A percentile compares a stretch with the other conserved stretches of the same genome.
Evolutionary conservation across 2,113 vertebrate species (phyloP).

Genomic region (Trichomycterus rosablanca): DNA sequence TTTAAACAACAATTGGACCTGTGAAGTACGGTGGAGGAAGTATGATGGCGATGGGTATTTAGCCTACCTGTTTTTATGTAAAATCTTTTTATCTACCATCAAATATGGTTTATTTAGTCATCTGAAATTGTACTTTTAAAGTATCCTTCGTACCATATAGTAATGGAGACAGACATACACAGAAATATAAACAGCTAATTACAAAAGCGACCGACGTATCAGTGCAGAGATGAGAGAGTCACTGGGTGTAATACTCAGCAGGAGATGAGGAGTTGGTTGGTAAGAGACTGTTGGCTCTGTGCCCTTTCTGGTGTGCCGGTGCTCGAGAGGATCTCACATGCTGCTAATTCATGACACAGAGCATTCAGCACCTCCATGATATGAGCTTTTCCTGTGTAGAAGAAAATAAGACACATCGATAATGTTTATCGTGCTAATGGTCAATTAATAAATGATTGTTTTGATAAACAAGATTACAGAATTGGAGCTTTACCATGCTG

Average conservation of each 20-base stretch:
- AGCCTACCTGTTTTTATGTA: too few relatives aligned
- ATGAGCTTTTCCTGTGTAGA: constrained; percentile 66
- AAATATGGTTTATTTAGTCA: too few relatives aligned
- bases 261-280: constrained; percentile 55
- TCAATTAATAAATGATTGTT: too few relatives aligned
- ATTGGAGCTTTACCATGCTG: constrained; percentile 69
- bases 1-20: too few relatives aligned
- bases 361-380: constrained; percentile 78
- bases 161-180: constrained; percentile 1
- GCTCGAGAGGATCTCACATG: constrained; percentile 74
- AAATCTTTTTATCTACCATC: too few relatives aligned
- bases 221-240: constrained; percentile 38
- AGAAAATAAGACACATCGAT: constrained; percentile 25
- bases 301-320: constrained; percentile 55
- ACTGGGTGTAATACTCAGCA: constrained; percentile 56
- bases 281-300: constrained; percentile 57
- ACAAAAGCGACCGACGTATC: not conserved
- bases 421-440: too few relatives aligned
- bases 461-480: too few relatives aligned
- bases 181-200: constrained; percentile 21
- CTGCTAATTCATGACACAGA: constrained; percentile 77
- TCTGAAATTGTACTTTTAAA: too few relatives aligned
- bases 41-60: too few relatives aligned
- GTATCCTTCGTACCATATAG: too few relatives aligned
- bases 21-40: too few relatives aligned